A percentile compares a stretch with the other conserved stretches of the same genome.
These are phyloP conservation scores for Grantiella picta DNA, from an alignment of 2,113 vertebrate genomes.

Conservation along the genomic window DNA sequence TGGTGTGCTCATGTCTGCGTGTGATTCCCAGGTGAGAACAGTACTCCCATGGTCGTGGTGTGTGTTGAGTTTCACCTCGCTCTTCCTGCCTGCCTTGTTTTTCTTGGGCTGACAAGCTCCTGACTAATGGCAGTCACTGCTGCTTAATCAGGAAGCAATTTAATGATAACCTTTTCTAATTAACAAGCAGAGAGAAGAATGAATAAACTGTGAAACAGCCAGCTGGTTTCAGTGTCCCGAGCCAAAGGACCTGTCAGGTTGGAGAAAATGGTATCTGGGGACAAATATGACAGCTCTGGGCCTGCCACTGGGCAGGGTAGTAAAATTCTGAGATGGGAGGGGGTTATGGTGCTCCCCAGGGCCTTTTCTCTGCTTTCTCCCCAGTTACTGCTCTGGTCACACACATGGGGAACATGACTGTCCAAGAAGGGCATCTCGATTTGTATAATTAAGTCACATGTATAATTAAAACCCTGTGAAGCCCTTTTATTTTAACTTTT, in stretches of 20 bases:
- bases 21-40: not conserved
- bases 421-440: not conserved
- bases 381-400: not conserved
- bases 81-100: constrained; percentile 25
- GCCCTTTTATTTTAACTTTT: not conserved
- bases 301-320: not conserved
- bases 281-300: not conserved
- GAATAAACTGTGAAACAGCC: constrained; percentile 42
- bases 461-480: not conserved
- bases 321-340: not conserved
- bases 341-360: not conserved
- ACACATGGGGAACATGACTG: not conserved
- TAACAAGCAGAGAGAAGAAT: constrained; percentile 14
- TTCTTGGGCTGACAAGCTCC: not conserved
- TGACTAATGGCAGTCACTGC: constrained; percentile 45
- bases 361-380: not conserved
- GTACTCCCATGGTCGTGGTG: not conserved
- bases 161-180: constrained; percentile 62
- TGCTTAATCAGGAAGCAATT: constrained; percentile 61
- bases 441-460: not conserved
- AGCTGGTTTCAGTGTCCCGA: not conserved
- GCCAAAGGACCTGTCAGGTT: not conserved
- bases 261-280: not conserved
- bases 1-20: rapidly evolving
- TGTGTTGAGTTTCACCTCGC: not conserved